Base-by-base conservation (phyloP, 2,888 invertebrate genomes). In the Amblyteles armatorius region DNA sequence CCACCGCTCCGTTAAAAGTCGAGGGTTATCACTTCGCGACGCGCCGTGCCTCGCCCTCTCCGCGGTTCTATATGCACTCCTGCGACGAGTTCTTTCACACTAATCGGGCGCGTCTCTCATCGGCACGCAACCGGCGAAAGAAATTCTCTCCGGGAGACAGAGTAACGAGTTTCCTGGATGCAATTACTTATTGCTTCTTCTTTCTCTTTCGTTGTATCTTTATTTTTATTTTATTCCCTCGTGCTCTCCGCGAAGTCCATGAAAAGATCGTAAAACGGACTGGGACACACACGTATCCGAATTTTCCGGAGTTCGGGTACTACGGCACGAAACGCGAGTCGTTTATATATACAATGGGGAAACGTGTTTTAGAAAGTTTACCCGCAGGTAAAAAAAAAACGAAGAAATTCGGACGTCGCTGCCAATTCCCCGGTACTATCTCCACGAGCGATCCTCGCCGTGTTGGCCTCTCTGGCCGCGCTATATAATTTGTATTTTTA, bases 361-460 rank as follows among this genome's bases (percentile, higher is more conserved):
- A 82, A 79, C 55, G 67, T 81, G 79, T 82, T 85, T 85, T 80
- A 83, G 85, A 85, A 85, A 85, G 85, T 85, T 85, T 82, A 65
- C 68, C 57, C 48, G 55, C 82, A 85, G 85, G 85, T 85, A 82
- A 68, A 82, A 71, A 69, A 71, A 79, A 60, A 26, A 26, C 26
- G 78, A 68, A 60, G 76, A 85, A 67, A 85, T 73, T 73, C 80
- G 63, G 63, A 82, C 69, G 79, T 80, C 68, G 79, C 74, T 85
- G 82, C 76, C 82, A 76, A 82, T 79, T 68, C 44, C 50, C 52
- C 29, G 44, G 67, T 60, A 73, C 74, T 65, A 57, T 50, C 79
- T 65, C 74, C 79, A 29, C 60, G 69, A 71, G 63, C 33, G 79
- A 79, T 74, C 50, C 84, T 79, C 74, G 68, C 16, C 48, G 33